Evolutionary conservation across 2,113 vertebrate species (phyloP), one percentile per base, ranked within the genome.

Genomic region (Edolisoma coerulescens): DNA sequence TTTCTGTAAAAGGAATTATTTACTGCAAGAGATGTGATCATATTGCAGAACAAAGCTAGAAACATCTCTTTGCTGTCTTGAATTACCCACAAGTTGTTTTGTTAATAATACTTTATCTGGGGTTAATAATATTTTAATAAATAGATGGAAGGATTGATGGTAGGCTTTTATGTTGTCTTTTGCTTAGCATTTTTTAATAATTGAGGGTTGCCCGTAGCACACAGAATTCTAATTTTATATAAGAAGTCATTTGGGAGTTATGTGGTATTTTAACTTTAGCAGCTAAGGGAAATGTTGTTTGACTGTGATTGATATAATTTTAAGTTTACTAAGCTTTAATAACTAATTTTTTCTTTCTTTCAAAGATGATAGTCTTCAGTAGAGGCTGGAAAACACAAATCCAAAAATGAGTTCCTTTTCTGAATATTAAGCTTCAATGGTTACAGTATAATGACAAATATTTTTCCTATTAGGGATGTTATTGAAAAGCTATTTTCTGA

Each of bases 401-500:
- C 32, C 2, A 11, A n/a, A 45, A 44, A 27, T 35, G 0, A 63
- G 14, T 53, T 64, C 30, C 6, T 65, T 84, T 93, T 75, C 53
- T 92, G 35, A 64, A 30, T 35, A 28, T 54, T 67, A 67, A 81
- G 49, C 9, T 14, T 89, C 19, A 56, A 0, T 61, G 41, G 16
- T 86, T 84, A 23, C 32, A 83, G 42, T 74, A 70, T 63, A 92
- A 84, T 70, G 61, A 69, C 50, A 56, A 83, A 49, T 95, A 81
- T 89, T 96, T 77, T 94, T 95, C 83, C 70, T 61, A 81, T 44
- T 84, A 99, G 99, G 96, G 99, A 99, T 96, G 98, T 99, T 41
- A 97, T 98, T 74, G 99, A 99, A 92, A 99, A 99, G 91, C 97
- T 99, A 54, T 99, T 99, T 96, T 97, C 98, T 87, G 98, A 98